Conservation (phyloP, 2,113 vertebrate species). For the Oncorhynchus kisutch region DNA sequence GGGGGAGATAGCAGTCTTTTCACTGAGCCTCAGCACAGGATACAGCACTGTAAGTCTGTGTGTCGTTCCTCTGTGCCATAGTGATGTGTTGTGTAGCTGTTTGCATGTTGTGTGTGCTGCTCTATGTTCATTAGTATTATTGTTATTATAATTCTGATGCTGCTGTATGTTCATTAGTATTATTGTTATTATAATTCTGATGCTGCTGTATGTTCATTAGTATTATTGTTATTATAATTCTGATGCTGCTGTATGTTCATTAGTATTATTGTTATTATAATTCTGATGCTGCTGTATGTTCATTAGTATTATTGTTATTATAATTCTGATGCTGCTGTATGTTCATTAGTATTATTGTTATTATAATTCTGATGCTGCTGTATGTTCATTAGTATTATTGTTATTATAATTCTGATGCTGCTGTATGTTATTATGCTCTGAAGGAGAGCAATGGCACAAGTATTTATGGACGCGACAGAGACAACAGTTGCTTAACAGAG, state of each 20-base stretch:
- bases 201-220: not conserved
- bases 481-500: not conserved
- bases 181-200: not conserved
- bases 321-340: not conserved
- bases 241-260: not conserved
- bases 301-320: not conserved
- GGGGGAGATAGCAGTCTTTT: slow-evolving; percentile 40
- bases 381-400: not conserved
- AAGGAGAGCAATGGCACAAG: not conserved
- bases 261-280: not conserved
- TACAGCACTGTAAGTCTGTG: slow-evolving; percentile 45
- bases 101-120: slow-evolving; percentile 1
- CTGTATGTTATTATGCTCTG: not conserved
- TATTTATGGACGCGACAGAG: slow-evolving; percentile 8
- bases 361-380: no score
- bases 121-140: not conserved
- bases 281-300: not conserved
- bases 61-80: not conserved
- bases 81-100: slow-evolving; percentile 15
- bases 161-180: not conserved
- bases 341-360: no score
- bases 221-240: not conserved
- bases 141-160: not conserved
- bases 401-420: not conserved
- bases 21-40: slow-evolving; percentile 17